A percentile compares a stretch with the other conserved stretches of the same genome.
These are phyloP conservation scores for Pseudeuparius sepicola DNA, from an alignment of 2,888 invertebrate species.

Conservation along the genomic window DNA sequence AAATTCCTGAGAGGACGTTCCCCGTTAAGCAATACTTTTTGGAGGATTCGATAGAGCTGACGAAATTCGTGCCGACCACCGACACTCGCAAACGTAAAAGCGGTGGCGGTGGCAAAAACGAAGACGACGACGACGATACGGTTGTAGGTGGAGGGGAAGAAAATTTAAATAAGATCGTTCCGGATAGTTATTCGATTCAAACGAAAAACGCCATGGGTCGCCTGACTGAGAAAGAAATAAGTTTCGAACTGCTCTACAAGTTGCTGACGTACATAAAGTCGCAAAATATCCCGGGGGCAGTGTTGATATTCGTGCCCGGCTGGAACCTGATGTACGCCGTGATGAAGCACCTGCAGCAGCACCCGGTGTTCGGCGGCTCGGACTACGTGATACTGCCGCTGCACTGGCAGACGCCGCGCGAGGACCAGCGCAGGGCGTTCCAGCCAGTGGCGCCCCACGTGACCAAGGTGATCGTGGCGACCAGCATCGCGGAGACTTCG, in stretches of 20 bases:
- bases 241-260: constrained; percentile 85
- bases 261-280: constrained; percentile 54
- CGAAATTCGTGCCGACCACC: constrained; percentile 69
- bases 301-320: constrained; percentile 89
- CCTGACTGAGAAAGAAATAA: constrained; percentile 83
- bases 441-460: constrained; percentile 72
- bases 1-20: constrained; percentile 77
- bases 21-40: constrained; percentile 88
- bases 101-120: constrained; percentile 46
- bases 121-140: constrained; percentile 43
- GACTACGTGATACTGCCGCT: constrained; percentile 77
- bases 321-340: constrained; percentile 95
- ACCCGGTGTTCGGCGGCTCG: constrained; percentile 47
- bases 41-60: constrained; percentile 85
- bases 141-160: constrained; percentile 49
- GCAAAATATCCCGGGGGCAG: constrained; percentile 64
- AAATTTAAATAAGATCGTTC: constrained; percentile 59
- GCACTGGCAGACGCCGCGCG: constrained; percentile 94
- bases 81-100: constrained; percentile 63
- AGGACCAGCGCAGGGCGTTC: constrained; percentile 91
- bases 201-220: constrained; percentile 63
- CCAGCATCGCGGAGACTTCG: constrained; percentile 97
- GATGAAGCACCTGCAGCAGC: constrained; percentile 71
- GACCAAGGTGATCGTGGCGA: constrained; percentile 89
- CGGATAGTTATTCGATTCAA: constrained; percentile 43